phyloP scores from a whole-genome alignment of 2,888 invertebrate species.

The Bimastos eiseni region DNA sequence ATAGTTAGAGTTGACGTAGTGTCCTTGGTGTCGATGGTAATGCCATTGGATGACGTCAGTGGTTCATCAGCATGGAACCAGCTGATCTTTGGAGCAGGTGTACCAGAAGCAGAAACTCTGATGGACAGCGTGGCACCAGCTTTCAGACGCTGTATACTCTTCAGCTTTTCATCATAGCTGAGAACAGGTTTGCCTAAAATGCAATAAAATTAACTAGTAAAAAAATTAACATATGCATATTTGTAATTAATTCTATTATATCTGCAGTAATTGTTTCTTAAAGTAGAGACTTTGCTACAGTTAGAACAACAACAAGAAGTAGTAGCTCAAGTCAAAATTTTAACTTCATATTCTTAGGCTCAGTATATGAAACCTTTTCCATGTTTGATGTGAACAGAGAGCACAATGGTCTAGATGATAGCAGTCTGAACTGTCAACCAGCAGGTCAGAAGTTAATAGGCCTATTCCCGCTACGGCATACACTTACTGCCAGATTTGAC shows the following conservation, averaged over 20 bases:
- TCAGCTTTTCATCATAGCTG: slow-evolving; percentile 70
- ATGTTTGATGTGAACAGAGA: too few relatives aligned
- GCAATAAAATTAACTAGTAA: not conserved
- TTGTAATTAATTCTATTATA: not conserved
- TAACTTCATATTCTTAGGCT: not conserved
- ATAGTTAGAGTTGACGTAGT: slow-evolving; percentile 40
- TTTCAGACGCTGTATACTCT: slow-evolving; percentile 67
- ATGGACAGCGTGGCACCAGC: slow-evolving; percentile 62
- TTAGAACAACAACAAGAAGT: not conserved
- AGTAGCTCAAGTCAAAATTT: not conserved
- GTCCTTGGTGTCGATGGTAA: slow-evolving; percentile 48
- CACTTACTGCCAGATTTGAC: too few relatives aligned
- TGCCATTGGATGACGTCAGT: slow-evolving; percentile 27
- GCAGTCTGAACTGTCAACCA: too few relatives aligned
- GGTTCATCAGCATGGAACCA: slow-evolving; percentile 69
- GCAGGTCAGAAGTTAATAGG: too few relatives aligned
- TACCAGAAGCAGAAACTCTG: slow-evolving; percentile 70
- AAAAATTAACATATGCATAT: not conserved
- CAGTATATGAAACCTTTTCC: not conserved
- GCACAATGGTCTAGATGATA: too few relatives aligned
- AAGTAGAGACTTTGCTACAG: not conserved
- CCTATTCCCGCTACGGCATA: too few relatives aligned
- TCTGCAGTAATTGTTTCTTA: not conserved
- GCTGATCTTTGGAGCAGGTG: slow-evolving; percentile 72
- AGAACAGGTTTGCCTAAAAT: slow-evolving; percentile 58